Evolutionary conservation across 1,140 invertebrate species (phyloP), one percentile per base, ranked within the genome.

Genomic region (Danaus plexippus): DNA sequence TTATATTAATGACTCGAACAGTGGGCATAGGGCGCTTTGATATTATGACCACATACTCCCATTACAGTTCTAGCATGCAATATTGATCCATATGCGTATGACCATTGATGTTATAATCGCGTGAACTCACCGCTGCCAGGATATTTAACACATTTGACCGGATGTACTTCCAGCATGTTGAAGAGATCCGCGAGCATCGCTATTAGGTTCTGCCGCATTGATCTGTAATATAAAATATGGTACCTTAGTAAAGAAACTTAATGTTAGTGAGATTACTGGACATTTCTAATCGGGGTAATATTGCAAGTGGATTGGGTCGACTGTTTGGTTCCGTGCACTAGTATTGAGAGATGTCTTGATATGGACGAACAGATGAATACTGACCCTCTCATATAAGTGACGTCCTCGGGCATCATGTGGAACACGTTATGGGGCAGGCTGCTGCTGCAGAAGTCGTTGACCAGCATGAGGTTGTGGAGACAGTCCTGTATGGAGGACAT

Each of bases 101-200:
- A 18, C 41, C 44, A 59, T 51, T 51, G 47, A 11, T 13, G 15
- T 11, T 5, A 57, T 46, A 43, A 9, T 43, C 13, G 61, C 45
- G 41, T 13, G 18, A 56, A 84, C 79, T 82, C 77, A 88, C 84
- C 88, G 57, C 66, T 80, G 67, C 92, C 93, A 2, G 94, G 94
- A 74, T 94, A 92, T 68, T 92, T 91, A 46, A 97, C 95, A 80
- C 94, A 95, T 77, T 95, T 94, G 9, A 94, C 94, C 7, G 95
- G 95, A 88, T 96, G 94, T 57, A 98, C 95, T 89, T 99, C 98
- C 76, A 99, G 90, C 59, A 97, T 91, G 78, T 97, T 97, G 82
- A 99, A 99, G 62, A 99, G 90, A 84, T 99, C 97, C 54, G 97
- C 96, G 63, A 99, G 88, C 88, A 99, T 95, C 46, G 95, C 95